Evolutionary conservation across 37 sponge, comb jelly and placozoan genomes (phyloP).

Genomic region (Ephydatia muelleri): DNA sequence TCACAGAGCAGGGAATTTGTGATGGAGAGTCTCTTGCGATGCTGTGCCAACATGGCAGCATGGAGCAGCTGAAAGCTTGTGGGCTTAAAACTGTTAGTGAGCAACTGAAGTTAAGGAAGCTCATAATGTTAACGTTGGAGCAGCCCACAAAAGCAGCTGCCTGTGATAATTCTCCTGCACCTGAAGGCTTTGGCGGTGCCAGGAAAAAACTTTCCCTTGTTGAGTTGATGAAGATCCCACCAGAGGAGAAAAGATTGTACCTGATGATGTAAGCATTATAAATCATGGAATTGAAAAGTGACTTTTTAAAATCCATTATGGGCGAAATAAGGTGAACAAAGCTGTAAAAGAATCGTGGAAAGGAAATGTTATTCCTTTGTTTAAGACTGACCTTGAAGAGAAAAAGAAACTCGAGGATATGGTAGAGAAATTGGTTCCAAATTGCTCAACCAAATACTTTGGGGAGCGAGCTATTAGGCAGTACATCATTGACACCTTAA

Average conservation of each 20-base stretch:
- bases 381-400: too few species aligned
- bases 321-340: background rate
- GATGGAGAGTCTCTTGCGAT: too few species aligned
- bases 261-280: constrained; percentile 16
- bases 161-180: too few species aligned
- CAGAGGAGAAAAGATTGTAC: background rate
- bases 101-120: background rate
- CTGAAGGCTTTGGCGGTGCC: background rate
- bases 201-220: background rate
- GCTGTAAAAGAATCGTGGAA: background rate
- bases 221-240: background rate
- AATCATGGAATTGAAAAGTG: too few species aligned
- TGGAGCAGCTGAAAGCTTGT: background rate
- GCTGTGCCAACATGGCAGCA: background rate
- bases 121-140: background rate
- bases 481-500: background rate
- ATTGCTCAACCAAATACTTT: background rate
- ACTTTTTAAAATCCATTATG: background rate
- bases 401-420: too few species aligned
- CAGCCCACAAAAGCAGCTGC: background rate
- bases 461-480: background rate
- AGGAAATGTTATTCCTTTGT: too few species aligned
- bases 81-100: background rate
- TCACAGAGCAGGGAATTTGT: too few species aligned
- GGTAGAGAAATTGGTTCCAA: background rate